Conservation (phyloP, 2,113 vertebrate genomes). For the Microtus montanus region DNA sequence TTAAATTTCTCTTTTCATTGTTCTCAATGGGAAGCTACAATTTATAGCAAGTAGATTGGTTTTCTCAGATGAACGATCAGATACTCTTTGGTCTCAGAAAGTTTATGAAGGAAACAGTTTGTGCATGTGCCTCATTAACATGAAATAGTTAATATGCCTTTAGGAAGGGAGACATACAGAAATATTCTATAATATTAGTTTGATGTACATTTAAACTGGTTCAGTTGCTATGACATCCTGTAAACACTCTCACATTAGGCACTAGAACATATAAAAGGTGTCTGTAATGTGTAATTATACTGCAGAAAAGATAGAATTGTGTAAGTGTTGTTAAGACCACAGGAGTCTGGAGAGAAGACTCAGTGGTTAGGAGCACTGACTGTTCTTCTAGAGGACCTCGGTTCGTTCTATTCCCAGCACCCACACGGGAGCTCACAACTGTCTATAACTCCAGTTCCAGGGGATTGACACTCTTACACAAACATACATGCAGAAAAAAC, state of each 20-base stretch:
- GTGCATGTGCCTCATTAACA: neutral
- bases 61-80: slow-evolving; percentile 36
- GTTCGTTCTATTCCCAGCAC: neutral
- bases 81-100: slow-evolving; percentile 44
- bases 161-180: slow-evolving; percentile 38
- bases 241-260: slow-evolving; percentile 12
- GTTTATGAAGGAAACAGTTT: slow-evolving; percentile 37
- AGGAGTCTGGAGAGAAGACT: neutral
- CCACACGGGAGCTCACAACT: neutral
- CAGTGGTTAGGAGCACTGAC: neutral
- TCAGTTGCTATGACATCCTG: slow-evolving; percentile 22
- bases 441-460: neutral
- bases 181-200: slow-evolving; percentile 32
- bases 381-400: neutral
- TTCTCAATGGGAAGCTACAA: neutral
- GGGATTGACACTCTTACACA: neutral
- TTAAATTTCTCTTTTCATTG: slow-evolving; percentile 40
- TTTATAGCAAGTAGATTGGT: slow-evolving; percentile 12
- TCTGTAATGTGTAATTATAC: slow-evolving; percentile 38
- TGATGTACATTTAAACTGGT: slow-evolving; percentile 28
- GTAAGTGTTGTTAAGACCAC: slow-evolving; percentile 57
- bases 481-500: neutral
- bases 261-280: slow-evolving; percentile 48
- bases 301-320: slow-evolving; percentile 54
- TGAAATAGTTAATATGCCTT: neutral